A percentile compares a stretch with the other conserved stretches of the same genome.
These are phyloP conservation scores for Entelurus aequoreus DNA, from an alignment of 2,113 vertebrate genomes.

Conservation along the genomic window DNA sequence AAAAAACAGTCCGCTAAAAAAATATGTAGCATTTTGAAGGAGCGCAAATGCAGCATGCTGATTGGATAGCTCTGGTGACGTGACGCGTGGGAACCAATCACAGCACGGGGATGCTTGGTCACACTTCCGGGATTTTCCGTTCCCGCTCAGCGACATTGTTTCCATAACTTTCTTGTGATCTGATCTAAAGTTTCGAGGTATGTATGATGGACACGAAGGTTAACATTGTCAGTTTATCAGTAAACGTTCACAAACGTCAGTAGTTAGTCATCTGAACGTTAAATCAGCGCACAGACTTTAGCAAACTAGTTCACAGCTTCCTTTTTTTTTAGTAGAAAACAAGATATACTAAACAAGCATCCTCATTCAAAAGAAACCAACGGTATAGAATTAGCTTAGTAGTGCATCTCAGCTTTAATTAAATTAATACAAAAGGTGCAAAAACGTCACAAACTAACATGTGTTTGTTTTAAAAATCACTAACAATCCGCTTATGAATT, in stretches of 20 bases:
- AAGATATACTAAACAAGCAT: conserved; percentile 12
- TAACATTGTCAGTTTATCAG: neutral
- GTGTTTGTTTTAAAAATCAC: neutral
- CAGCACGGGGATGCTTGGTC: no score
- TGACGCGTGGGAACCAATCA: no score
- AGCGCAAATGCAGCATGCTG: no score
- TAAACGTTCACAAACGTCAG: conserved; percentile 31
- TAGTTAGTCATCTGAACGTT: conserved; percentile 16
- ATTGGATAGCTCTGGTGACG: no score
- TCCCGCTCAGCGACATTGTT: neutral
- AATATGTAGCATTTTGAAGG: no score
- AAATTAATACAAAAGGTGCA: conserved; percentile 64
- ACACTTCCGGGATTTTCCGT: no score
- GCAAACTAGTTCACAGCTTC: conserved; percentile 46
- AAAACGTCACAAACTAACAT: conserved; percentile 41
- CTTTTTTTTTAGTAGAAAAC: conserved; percentile 5
- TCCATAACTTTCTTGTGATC: no score
- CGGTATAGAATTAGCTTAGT: conserved; percentile 35
- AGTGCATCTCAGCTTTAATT: conserved; percentile 59
- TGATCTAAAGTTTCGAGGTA: neutral
- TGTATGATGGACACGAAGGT: neutral
- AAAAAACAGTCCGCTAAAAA: no score
- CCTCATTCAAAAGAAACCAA: conserved; percentile 24
- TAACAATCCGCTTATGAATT: conserved; percentile 29
- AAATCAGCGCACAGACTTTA: neutral